phyloP scores from a whole-genome alignment of 2,888 invertebrate genomes.

The Sminthurinus aureus region DNA sequence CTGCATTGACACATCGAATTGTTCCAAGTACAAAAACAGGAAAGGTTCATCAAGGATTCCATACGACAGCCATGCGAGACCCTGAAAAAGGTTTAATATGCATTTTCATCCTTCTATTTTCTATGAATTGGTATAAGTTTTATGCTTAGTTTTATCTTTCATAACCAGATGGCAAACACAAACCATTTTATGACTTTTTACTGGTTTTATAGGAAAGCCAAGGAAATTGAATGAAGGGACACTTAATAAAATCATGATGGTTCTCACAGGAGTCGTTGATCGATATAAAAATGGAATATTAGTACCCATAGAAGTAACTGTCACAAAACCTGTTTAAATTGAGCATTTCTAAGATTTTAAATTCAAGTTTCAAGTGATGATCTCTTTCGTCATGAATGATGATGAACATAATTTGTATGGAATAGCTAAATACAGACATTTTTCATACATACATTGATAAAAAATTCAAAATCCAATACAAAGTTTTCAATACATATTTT shows the following conservation, averaged over 20 bases:
- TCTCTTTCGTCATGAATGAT: too few relatives aligned
- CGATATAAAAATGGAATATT: slow-evolving; percentile 47
- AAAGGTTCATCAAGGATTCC: slow-evolving; percentile 55
- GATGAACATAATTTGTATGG: too few relatives aligned
- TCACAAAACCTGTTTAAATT: slow-evolving; percentile 17
- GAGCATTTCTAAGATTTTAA: not conserved
- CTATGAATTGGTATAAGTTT: too few relatives aligned
- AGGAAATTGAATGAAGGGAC: slow-evolving; percentile 59
- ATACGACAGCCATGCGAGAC: slow-evolving; percentile 46
- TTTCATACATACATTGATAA: too few relatives aligned
- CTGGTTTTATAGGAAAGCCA: slow-evolving; percentile 51
- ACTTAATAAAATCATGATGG: slow-evolving; percentile 55
- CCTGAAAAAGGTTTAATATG: slow-evolving; percentile 55
- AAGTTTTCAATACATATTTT: too few relatives aligned
- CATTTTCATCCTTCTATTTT: too few relatives aligned
- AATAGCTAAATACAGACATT: too few relatives aligned
- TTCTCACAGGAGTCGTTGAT: slow-evolving; percentile 53
- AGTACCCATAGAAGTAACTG: slow-evolving; percentile 36
- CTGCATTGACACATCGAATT: slow-evolving; percentile 58
- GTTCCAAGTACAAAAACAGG: slow-evolving; percentile 54
- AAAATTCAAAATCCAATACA: too few relatives aligned
- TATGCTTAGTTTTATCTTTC: too few relatives aligned
- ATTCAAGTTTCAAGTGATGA: too few relatives aligned
- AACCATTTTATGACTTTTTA: not conserved
- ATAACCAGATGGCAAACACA: too few relatives aligned